Evolutionary conservation across 2,888 invertebrate species (phyloP), one percentile per base, ranked within the genome.

Genomic region (Acronicta aceris): DNA sequence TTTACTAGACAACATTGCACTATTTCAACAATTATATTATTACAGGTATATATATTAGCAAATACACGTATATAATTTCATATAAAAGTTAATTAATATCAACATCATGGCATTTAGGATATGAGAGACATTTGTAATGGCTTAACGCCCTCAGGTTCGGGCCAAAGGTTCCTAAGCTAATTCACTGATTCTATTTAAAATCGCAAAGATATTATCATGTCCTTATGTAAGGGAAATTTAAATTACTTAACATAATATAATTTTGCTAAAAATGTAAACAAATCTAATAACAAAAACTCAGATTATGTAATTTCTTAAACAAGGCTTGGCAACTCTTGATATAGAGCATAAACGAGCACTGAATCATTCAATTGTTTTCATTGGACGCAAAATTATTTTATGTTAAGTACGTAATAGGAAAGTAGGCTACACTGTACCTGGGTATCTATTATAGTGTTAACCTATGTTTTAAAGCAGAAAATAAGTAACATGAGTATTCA

Each of bases 41-140:
- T 48, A 49, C 50, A 61, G 13, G 50, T 67, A 42, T 56, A 51
- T 61, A 60, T 59, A 50, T 51, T 60, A 65, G 55, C 53, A 76
- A 66, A 63, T 65, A 63, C 41, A 66, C 63, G 55, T 47, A 52
- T 38, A 38, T 38, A 38, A n/a, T 59, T 63, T 59, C 45, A 64
- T 65, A 73, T 65, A 76, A 73, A 74, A 79, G 12, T 74, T 68
- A 27, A 50, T 79, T 76, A 76, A 76, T 76, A 74, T 76, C 76
- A 79, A 76, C 53, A 59, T 65, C 65, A 76, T 60, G 77, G 76
- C 73, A 55, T 69, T 79, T 48, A 43, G n/a, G 53, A 64, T 71
- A 71, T 61, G 46, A 60, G 52, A 73, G 46, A 65, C 21, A 16
- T 70, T 53, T 41, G 40, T 50, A 40, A 38, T 30, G 56, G 43